A percentile compares a stretch with the other conserved stretches of the same genome.
Evolutionary conservation across 2,113 vertebrate genomes (phyloP).

Genomic region (Passer montanus): DNA sequence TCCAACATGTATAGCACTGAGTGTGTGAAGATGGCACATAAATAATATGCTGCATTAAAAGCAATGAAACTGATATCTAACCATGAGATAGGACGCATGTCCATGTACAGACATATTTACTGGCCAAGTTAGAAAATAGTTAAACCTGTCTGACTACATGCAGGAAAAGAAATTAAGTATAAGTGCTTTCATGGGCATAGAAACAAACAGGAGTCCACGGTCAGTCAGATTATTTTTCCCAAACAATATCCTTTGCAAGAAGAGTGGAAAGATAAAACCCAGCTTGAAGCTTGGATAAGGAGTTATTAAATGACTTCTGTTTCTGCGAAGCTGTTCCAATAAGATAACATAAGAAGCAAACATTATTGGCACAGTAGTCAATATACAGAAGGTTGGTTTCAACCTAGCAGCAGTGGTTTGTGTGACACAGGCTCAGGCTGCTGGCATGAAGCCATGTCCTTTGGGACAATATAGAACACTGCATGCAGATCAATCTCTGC

Average conservation of each 20-base stretch:
- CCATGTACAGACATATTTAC: background rate
- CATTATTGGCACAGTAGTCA: background rate
- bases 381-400: background rate
- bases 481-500: conserved; percentile 5
- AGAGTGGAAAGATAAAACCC: conserved; percentile 4
- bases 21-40: background rate
- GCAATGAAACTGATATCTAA: background rate
- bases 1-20: background rate
- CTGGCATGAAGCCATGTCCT: background rate
- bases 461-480: background rate
- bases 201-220: background rate
- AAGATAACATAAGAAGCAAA: conserved; percentile 11
- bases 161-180: background rate
- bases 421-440: background rate
- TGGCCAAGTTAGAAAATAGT: background rate
- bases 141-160: background rate
- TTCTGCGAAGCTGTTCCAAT: background rate
- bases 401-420: background rate
- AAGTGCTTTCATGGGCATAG: background rate
- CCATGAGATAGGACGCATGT: background rate
- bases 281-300: background rate
- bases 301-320: background rate
- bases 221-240: background rate
- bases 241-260: conserved; percentile 22
- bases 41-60: background rate